Evolutionary conservation across 2,797 vertebrate species (phyloP).

Genomic region (Salmo trutta): DNA sequence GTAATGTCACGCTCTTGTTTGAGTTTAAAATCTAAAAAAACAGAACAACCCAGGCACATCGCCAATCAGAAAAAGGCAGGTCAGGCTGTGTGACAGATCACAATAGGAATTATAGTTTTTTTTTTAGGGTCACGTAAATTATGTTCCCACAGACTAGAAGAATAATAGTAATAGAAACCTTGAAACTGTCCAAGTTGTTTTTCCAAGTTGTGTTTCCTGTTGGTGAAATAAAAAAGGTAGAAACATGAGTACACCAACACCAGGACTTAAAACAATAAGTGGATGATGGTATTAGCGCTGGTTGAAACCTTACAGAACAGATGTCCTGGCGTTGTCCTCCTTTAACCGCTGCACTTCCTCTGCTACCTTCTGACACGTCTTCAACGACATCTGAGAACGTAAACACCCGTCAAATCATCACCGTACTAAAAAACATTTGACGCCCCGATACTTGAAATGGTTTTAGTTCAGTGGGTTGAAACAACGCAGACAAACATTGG

Average conservation of each 20-base stretch:
- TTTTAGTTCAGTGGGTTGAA: neutral
- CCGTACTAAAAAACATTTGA: neutral
- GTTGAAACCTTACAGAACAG: slow-evolving; percentile 77
- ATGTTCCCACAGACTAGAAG: neutral
- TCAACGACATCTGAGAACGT: slow-evolving; percentile 79
- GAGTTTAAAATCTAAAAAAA: slow-evolving; percentile 75
- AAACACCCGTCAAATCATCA: neutral
- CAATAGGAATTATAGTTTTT: neutral
- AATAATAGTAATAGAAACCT: slow-evolving; percentile 72
- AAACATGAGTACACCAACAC: neutral
- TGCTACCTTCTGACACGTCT: slow-evolving; percentile 75
- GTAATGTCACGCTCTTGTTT: slow-evolving; percentile 81
- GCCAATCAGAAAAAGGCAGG: no score
- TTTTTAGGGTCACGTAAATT: neutral
- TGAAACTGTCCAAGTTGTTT: slow-evolving; percentile 83
- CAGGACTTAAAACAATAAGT: neutral
- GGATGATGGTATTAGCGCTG: no score
- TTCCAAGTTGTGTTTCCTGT: slow-evolving; percentile 88
- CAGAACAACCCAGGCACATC: slow-evolving; percentile 5
- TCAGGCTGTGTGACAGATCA: no score
- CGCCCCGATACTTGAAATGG: neutral
- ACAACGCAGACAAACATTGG: neutral
- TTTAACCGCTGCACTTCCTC: slow-evolving; percentile 78
- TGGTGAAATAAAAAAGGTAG: slow-evolving; percentile 17
- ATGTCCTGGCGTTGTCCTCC: slow-evolving; percentile 79